A percentile compares a stretch with the other conserved stretches of the same genome.
Evolutionary conservation across 2,113 vertebrate genomes (phyloP).

Genomic region (Mesocricetus auratus): DNA sequence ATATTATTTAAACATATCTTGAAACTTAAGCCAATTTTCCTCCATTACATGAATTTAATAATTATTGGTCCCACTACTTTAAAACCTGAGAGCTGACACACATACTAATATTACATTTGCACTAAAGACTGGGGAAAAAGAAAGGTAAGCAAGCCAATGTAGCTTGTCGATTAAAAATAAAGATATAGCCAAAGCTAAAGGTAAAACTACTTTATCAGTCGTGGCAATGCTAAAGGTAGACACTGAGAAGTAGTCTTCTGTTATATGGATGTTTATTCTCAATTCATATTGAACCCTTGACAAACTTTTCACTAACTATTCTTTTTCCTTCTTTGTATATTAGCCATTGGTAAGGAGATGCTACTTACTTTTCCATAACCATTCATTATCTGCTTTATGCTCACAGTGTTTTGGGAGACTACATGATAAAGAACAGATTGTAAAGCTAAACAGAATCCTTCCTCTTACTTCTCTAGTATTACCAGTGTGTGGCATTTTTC

Average conservation of each 20-base stretch:
- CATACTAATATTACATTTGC: background rate
- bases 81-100: slow-evolving; percentile 21
- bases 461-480: slow-evolving; percentile 63
- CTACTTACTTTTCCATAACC: slow-evolving; percentile 78
- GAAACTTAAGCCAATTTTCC: slow-evolving; percentile 51
- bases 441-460: slow-evolving; percentile 36
- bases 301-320: slow-evolving; percentile 83
- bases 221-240: slow-evolving; percentile 68
- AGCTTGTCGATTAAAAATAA: slow-evolving; percentile 66
- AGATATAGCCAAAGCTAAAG: slow-evolving; percentile 54
- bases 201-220: slow-evolving; percentile 71
- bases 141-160: slow-evolving; percentile 2
- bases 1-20: slow-evolving; percentile 50
- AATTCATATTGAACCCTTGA: slow-evolving; percentile 82
- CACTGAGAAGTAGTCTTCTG: slow-evolving; percentile 75
- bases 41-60: slow-evolving; percentile 2
- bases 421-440: slow-evolving; percentile 72
- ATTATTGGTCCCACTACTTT: background rate
- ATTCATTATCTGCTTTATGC: slow-evolving; percentile 62
- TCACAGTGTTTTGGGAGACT: slow-evolving; percentile 68
- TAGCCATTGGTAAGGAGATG: slow-evolving; percentile 74
- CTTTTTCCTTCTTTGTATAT: slow-evolving; percentile 73
- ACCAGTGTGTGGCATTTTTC: slow-evolving; percentile 50
- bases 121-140: slow-evolving; percentile 26
- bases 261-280: slow-evolving; percentile 75